Evolutionary conservation across 2,113 vertebrate species (phyloP), one percentile per base, ranked within the genome.

Genomic region (Meleagris gallopavo): DNA sequence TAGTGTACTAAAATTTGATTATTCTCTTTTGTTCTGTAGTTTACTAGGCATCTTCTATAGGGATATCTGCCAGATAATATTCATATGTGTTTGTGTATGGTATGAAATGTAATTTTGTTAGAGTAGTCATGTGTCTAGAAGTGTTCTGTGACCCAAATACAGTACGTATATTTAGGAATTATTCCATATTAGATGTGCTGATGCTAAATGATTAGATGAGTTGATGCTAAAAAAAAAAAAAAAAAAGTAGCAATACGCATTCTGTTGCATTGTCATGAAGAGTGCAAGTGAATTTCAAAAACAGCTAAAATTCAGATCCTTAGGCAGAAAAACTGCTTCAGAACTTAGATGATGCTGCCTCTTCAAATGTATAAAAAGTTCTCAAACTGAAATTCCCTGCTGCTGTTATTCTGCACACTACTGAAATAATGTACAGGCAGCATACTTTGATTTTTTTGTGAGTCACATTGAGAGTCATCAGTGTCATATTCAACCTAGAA

Each of bases 311-410:
- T 70, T 83, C 1, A 80, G 29, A 87, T 40, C 87, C 69, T 17
- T 40, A 70, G 24, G 29, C 85, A 27, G 27, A 94, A 83, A 62
- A 80, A 54, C 54, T 66, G 45, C 79, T 73, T 85, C 45, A 77
- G 24, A 65, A 71, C 78, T 77, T 90, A 6, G 3, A 41, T 50
- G 74, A 5, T 80, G 65, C 58, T 96, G 58, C 67, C 70, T 83
- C 62, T 88, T 95, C 70, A 85, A 75, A 90, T 87, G 13, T 30
- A 67, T 90, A 70, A 84, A 79, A 91, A 79, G 14, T 2, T 4
- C 55, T 93, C 85, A 71, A 89, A 86, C 50, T 89, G 50, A 90
- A 90, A 74, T 79, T 82, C 61, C 41, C 89, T 86, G 72, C 64
- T 86, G 79, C 55, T 88, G 10, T 86, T 94, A 11, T 75, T 71